Conservation (phyloP, 2,888 invertebrate genomes). For the Melanotus villosus region DNA sequence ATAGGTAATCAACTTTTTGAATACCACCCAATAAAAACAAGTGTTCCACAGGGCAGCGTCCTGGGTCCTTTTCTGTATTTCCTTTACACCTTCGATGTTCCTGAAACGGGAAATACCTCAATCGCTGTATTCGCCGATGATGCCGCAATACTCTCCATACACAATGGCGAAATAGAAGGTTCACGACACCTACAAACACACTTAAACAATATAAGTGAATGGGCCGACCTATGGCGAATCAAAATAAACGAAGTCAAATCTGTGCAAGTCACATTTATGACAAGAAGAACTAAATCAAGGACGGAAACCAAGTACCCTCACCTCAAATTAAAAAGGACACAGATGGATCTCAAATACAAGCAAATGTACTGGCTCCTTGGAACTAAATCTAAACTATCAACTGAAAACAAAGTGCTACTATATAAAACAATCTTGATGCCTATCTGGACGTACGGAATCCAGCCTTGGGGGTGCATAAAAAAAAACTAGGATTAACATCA, state of each 20-base stretch:
- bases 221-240: background rate
- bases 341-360: background rate
- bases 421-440: slow-evolving; percentile 12
- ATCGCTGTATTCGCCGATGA: slow-evolving; percentile 4
- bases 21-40: slow-evolving; percentile 11
- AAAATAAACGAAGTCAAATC: background rate
- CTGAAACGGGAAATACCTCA: slow-evolving; percentile 3
- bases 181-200: background rate
- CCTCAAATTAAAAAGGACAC: slow-evolving; percentile 12
- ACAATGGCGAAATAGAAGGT: background rate
- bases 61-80: slow-evolving; percentile 7
- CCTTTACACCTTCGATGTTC: slow-evolving; percentile 8
- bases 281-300: background rate
- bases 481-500: background rate
- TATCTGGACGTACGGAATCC: slow-evolving; percentile 11
- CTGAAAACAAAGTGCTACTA: slow-evolving; percentile 26
- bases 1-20: slow-evolving; percentile 2
- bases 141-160: background rate
- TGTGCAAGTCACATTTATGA: slow-evolving; percentile 12
- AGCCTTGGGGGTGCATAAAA: background rate
- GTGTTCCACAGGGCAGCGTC: slow-evolving; percentile 20
- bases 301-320: slow-evolving; percentile 4
- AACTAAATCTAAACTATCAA: slow-evolving; percentile 4
- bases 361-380: slow-evolving; percentile 19
- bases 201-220: background rate